Percentiles rank a stretch among this genome's conserved stretches.
phyloP scores from a whole-genome alignment of 2,888 invertebrate species.

The Pseudolycoriella hygida region DNA sequence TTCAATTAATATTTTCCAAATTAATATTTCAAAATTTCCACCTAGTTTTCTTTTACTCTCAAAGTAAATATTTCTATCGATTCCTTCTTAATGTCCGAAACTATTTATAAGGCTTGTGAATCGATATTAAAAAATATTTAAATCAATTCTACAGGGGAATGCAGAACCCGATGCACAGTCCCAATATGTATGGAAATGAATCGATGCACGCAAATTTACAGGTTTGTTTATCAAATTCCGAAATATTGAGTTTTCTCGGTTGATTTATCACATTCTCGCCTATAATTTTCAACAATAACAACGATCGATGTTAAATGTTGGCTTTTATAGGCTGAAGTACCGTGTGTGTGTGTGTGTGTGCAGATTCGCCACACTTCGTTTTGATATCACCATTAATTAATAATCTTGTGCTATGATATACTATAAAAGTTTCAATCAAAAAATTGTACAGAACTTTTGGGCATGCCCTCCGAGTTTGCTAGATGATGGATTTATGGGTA shows the following conservation, averaged over 20 bases:
- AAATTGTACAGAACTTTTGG: conserved; percentile 8
- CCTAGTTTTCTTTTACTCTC: not conserved
- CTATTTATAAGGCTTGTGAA: no score
- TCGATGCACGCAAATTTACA: conserved; percentile 17
- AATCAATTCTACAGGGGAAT: conserved; percentile 6
- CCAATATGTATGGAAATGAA: conserved; percentile 17
- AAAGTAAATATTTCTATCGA: not conserved
- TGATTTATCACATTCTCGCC: no score
- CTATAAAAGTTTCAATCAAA: no score
- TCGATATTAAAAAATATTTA: not conserved
- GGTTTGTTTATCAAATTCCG: conserved; percentile 11
- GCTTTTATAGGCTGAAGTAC: no score
- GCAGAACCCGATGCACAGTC: conserved; percentile 16
- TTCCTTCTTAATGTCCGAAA: not conserved
- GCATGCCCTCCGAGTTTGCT: conserved; percentile 9
- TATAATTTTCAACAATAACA: no score
- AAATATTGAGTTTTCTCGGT: no score
- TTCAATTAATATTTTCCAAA: not conserved
- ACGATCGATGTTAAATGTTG: no score
- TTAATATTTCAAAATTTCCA: not conserved
- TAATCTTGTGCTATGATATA: no score
- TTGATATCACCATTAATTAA: no score
- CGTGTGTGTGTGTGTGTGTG: no score
- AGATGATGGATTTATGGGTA: conserved; percentile 7
- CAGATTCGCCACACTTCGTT: no score